Conservation (phyloP, 1,140 invertebrate species). For the Cydia fagiglandana region DNA sequence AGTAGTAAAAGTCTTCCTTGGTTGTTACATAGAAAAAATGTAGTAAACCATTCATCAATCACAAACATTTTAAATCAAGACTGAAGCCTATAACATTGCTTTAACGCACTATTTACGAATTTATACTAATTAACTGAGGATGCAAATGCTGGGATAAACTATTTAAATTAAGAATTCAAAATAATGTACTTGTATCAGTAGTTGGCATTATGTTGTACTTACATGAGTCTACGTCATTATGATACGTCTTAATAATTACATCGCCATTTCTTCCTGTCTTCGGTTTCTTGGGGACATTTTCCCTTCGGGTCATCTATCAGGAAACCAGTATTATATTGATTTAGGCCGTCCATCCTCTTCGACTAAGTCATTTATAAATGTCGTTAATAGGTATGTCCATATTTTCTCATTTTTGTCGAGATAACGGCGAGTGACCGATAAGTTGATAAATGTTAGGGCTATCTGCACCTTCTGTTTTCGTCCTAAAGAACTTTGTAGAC, state of each 20-base stretch:
- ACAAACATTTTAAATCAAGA: neutral
- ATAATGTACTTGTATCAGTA: no score
- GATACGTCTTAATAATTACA: no score
- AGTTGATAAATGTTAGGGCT: neutral
- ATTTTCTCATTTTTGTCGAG: neutral
- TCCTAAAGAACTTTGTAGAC: neutral
- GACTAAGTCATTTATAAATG: neutral
- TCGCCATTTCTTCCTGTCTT: no score
- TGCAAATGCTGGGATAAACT: no score
- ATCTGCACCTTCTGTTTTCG: neutral
- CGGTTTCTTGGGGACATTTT: no score
- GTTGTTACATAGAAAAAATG: neutral
- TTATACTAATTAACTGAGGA: neutral
- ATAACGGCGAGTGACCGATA: conserved; percentile 3
- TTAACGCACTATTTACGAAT: no score
- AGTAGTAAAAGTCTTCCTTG: neutral
- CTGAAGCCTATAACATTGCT: neutral
- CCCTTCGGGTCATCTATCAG: neutral
- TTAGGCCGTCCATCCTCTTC: neutral
- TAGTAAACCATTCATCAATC: neutral
- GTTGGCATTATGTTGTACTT: no score
- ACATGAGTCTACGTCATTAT: no score
- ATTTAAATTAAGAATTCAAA: no score
- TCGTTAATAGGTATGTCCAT: neutral
- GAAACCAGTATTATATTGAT: conserved; percentile 1